phyloP scores from a whole-genome alignment of 2,888 invertebrate genomes.

The Pterobdella sp. region DNA sequence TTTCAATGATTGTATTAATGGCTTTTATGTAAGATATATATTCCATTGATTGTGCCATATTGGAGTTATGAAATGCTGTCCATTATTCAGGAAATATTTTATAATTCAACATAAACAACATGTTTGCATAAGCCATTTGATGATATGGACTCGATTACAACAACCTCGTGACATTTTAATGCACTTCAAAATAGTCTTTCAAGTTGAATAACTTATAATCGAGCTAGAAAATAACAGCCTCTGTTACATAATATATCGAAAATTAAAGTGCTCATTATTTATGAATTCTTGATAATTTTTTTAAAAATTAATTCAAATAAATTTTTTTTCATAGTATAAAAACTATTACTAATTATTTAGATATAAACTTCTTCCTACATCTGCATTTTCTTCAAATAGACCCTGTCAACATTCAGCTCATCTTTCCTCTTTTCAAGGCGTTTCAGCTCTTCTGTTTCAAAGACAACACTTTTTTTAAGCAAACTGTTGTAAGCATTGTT shows the following conservation, averaged over 20 bases:
- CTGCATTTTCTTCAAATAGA: slow-evolving; percentile 48
- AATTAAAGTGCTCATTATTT: too few relatives aligned
- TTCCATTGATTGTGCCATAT: neutral
- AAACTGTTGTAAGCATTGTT: neutral
- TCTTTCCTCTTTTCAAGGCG: slow-evolving; percentile 48
- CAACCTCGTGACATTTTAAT: too few relatives aligned
- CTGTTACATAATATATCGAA: too few relatives aligned
- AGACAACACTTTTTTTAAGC: slow-evolving; percentile 42
- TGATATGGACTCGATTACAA: too few relatives aligned
- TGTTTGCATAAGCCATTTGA: too few relatives aligned
- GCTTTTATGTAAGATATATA: neutral
- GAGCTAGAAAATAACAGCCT: too few relatives aligned
- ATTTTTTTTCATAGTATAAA: neutral
- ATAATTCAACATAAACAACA: too few relatives aligned
- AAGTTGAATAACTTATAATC: too few relatives aligned
- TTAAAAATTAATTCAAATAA: neutral
- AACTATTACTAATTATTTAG: neutral
- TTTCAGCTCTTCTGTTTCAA: slow-evolving; percentile 46
- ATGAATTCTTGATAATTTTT: too few relatives aligned
- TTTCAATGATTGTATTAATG: neutral
- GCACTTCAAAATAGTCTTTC: too few relatives aligned
- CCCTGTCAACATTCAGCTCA: slow-evolving; percentile 50
- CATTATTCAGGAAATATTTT: too few relatives aligned
- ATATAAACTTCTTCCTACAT: slow-evolving; percentile 40
- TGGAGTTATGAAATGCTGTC: too few relatives aligned